Evolutionary conservation across 2,888 invertebrate genomes (phyloP).

Genomic region (Drosophila niveifrons): DNA sequence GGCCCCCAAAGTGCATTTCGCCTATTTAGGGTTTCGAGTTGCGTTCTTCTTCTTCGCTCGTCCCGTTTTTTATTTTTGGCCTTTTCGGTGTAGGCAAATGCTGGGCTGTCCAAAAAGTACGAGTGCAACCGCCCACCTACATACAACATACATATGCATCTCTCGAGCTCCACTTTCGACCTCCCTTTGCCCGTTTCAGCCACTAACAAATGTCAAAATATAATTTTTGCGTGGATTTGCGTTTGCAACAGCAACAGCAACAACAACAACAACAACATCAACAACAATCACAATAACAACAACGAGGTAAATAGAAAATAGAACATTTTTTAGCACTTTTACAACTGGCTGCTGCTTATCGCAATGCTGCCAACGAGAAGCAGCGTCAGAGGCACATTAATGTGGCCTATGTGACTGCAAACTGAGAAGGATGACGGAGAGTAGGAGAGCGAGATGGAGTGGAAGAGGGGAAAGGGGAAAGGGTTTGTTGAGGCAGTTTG

Average conservation of each 20-base stretch:
- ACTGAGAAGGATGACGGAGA: neutral
- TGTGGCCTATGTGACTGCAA: constrained; percentile 74
- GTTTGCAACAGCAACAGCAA: constrained; percentile 45
- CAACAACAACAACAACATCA: constrained; percentile 38
- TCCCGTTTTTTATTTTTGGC: too few species aligned
- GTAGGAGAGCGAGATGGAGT: neutral
- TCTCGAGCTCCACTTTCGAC: neutral
- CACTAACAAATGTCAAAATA: constrained; percentile 74
- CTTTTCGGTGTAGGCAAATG: constrained; percentile 27
- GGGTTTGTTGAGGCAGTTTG: constrained; percentile 13
- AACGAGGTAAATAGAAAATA: constrained; percentile 31
- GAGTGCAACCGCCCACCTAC: constrained; percentile 23
- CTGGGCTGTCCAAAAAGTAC: constrained; percentile 16
- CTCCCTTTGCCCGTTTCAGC: constrained; percentile 9
- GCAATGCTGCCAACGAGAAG: constrained; percentile 48
- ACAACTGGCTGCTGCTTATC: constrained; percentile 71
- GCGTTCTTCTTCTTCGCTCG: constrained; percentile 14
- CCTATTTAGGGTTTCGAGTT: constrained; percentile 8
- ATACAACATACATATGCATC: neutral
- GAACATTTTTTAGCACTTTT: constrained; percentile 59
- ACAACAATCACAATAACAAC: constrained; percentile 1
- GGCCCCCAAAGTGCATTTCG: constrained; percentile 60
- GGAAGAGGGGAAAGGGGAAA: neutral
- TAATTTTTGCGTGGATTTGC: constrained; percentile 78
- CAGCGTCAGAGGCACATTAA: constrained; percentile 63